Percentiles rank a stretch among this genome's conserved stretches.
Conservation (phyloP, 2,888 invertebrate species). For the Stictocephala bisonia region DNA sequence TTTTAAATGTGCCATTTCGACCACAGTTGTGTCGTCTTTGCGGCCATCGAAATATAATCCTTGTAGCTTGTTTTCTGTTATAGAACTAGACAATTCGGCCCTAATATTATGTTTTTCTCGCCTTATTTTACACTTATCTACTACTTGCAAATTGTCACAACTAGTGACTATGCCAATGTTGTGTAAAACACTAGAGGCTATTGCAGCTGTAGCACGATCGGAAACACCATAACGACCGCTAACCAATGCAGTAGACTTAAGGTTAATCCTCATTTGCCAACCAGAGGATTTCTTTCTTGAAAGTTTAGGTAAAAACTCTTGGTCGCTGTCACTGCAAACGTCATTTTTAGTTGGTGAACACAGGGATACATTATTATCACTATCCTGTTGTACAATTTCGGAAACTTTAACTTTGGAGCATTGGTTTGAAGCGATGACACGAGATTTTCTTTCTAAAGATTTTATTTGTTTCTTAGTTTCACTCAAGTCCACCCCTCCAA, state of each 20-base stretch:
- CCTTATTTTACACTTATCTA: conserved; percentile 39
- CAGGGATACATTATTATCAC: too few species aligned
- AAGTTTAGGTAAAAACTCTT: not conserved
- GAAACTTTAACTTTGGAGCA: not conserved
- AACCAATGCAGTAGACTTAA: conserved; percentile 24
- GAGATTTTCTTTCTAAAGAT: conserved; percentile 19
- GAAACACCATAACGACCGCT: conserved; percentile 43
- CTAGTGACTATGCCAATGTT: conserved; percentile 35
- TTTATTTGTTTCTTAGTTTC: conserved; percentile 11
- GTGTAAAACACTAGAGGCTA: conserved; percentile 37
- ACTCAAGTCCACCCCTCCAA: conserved; percentile 11
- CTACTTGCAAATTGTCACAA: conserved; percentile 18
- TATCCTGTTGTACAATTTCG: too few species aligned
- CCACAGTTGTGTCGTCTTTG: conserved; percentile 13
- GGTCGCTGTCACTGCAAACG: not conserved
- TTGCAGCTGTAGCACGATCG: conserved; percentile 37
- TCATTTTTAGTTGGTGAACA: too few species aligned
- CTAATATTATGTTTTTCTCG: conserved; percentile 19
- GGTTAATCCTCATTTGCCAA: conserved; percentile 18
- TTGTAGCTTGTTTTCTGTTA: conserved; percentile 16
- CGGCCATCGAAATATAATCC: conserved; percentile 23
- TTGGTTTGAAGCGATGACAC: not conserved
- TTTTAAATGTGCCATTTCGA: conserved; percentile 27
- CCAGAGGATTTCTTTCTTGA: conserved; percentile 9
- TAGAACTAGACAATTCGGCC: conserved; percentile 4